phyloP scores from a whole-genome alignment of 2,888 invertebrate species.

The Tetramorium bicarinatum region DNA sequence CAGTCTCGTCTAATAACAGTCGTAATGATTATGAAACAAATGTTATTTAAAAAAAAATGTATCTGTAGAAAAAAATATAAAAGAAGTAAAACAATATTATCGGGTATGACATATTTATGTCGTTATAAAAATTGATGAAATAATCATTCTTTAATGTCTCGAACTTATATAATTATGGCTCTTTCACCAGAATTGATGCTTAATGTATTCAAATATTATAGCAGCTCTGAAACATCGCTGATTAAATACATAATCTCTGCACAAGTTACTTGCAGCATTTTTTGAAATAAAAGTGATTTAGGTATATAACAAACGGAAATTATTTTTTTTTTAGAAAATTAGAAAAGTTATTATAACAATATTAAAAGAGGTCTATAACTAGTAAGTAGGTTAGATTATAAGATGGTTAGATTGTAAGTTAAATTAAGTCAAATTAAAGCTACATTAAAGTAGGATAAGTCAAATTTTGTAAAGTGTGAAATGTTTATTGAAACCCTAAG shows the following conservation, averaged over 20 bases:
- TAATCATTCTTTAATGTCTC: background rate
- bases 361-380: background rate
- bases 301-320: background rate
- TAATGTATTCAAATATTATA: background rate
- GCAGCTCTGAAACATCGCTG: background rate
- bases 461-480: too few relatives aligned
- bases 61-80: background rate
- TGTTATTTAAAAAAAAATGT: background rate
- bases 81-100: background rate
- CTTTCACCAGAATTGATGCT: background rate
- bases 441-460: too few relatives aligned
- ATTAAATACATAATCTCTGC: background rate
- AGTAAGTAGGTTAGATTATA: too few relatives aligned
- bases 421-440: too few relatives aligned
- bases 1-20: conserved; percentile 14
- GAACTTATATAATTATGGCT: background rate
- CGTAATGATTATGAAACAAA: conserved; percentile 47
- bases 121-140: background rate
- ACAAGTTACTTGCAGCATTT: background rate
- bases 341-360: background rate
- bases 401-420: too few relatives aligned
- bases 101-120: background rate
- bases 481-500: too few relatives aligned
- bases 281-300: background rate
- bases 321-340: background rate